Evolutionary conservation across 1,140 invertebrate genomes (phyloP).

Genomic region (Holotrichia oblita): DNA sequence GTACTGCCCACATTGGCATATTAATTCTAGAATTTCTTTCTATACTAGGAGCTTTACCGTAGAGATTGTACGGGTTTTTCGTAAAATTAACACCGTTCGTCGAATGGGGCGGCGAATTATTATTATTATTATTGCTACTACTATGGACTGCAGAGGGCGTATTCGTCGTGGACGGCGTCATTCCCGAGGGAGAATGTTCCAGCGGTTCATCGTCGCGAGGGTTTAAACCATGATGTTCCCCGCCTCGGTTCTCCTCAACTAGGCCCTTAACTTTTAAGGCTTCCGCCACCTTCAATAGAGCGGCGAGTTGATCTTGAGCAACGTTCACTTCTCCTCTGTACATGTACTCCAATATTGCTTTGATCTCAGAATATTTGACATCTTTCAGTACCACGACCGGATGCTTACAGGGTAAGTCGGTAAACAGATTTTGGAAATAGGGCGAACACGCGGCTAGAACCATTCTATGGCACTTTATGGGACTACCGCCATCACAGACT

Average conservation of each 20-base stretch:
- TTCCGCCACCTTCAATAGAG: conserved; percentile 83
- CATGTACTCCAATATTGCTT: conserved; percentile 90
- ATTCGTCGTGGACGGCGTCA: conserved; percentile 63
- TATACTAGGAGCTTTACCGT: conserved; percentile 53
- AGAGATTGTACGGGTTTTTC: conserved; percentile 56
- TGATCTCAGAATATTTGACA: conserved; percentile 83
- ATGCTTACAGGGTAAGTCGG: conserved; percentile 81
- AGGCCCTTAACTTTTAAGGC: conserved; percentile 79
- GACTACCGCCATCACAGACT: conserved; percentile 78
- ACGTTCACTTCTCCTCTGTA: conserved; percentile 92
- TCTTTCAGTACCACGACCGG: conserved; percentile 87
- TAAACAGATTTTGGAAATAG: conserved; percentile 85
- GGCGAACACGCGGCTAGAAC: conserved; percentile 87
- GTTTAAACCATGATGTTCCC: conserved; percentile 16
- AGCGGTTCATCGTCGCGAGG: conserved; percentile 57
- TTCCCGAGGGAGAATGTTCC: conserved; percentile 62
- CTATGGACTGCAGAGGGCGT: conserved; percentile 59
- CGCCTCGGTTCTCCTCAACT: conserved; percentile 64
- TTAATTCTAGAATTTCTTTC: conserved; percentile 57
- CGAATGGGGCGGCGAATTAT: conserved; percentile 65
- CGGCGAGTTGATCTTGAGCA: conserved; percentile 81
- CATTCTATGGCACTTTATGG: conserved; percentile 79
- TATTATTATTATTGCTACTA: conserved; percentile 62
- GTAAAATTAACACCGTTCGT: conserved; percentile 50
- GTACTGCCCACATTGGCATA: conserved; percentile 64